Percentiles rank a stretch among this genome's conserved stretches.
These are phyloP conservation scores for Chrysolina haemoptera DNA, from an alignment of 2,888 invertebrate species.

Conservation along the genomic window DNA sequence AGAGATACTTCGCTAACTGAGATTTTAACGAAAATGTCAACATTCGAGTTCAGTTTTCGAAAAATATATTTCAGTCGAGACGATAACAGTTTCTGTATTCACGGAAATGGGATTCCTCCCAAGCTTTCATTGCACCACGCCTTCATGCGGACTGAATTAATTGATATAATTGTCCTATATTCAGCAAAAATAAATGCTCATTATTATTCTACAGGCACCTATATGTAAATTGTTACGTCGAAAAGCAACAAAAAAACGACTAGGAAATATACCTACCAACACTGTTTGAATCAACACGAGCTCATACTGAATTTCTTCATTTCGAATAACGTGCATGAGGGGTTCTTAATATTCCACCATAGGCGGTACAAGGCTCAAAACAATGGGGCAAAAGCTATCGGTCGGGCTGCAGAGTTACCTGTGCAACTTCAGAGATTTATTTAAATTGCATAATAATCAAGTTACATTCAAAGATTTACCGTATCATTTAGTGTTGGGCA, in stretches of 20 bases:
- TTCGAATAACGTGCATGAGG: background rate
- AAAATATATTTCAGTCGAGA: too few species aligned
- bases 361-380: background rate
- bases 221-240: constrained; percentile 9
- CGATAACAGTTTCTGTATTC: too few species aligned
- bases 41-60: too few species aligned
- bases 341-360: background rate
- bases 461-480: too few species aligned
- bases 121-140: background rate
- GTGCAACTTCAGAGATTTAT: too few species aligned
- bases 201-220: constrained; percentile 8
- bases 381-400: too few species aligned
- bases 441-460: too few species aligned
- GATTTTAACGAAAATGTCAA: too few species aligned
- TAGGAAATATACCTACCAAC: constrained; percentile 1
- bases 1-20: too few species aligned
- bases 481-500: too few species aligned
- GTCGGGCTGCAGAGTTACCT: too few species aligned
- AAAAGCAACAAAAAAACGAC: constrained; percentile 9
- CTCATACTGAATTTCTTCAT: background rate
- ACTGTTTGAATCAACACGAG: constrained; percentile 2
- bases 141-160: background rate
- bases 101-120: background rate
- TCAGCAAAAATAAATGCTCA: background rate
- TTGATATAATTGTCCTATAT: constrained; percentile 15